A percentile compares a stretch with the other conserved stretches of the same genome.
Conservation (phyloP, 2,888 invertebrate species). For the Drosophila mayaguana region DNA sequence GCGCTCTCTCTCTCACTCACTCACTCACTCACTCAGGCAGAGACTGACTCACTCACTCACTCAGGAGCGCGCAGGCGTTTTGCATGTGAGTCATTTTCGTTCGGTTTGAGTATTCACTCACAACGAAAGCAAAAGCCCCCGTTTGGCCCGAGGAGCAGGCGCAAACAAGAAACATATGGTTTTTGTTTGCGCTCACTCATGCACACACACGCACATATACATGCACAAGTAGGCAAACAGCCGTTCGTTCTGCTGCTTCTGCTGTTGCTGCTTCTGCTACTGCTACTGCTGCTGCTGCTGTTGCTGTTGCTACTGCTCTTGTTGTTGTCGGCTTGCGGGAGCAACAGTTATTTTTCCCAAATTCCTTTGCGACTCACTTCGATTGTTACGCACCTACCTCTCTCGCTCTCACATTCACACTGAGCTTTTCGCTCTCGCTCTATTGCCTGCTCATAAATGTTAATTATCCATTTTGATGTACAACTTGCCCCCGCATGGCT, state of each 20-base stretch:
- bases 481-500: conserved; percentile 19
- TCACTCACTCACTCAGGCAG: not conserved
- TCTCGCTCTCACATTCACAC: not conserved
- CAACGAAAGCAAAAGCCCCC: conserved; percentile 78
- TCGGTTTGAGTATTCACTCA: conserved; percentile 48
- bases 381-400: conserved; percentile 51
- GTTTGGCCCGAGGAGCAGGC: conserved; percentile 17
- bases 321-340: conserved; percentile 48
- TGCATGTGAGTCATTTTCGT: conserved; percentile 52
- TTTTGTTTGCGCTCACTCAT: conserved; percentile 68
- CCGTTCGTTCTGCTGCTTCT: conserved; percentile 32
- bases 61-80: conserved; percentile 69
- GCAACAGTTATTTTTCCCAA: conserved; percentile 75
- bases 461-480: conserved; percentile 71
- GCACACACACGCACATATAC: conserved; percentile 23
- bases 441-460: conserved; percentile 75
- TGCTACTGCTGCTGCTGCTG: not conserved
- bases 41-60: conserved; percentile 21
- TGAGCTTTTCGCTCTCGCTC: conserved; percentile 52
- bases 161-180: conserved; percentile 78
- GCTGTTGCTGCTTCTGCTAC: not conserved
- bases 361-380: conserved; percentile 61
- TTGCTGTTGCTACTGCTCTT: conserved; percentile 24
- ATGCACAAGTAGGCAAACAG: conserved; percentile 30
- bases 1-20: conserved; percentile 25